A percentile compares a stretch with the other conserved stretches of the same genome.
Conservation (phyloP, 2,888 invertebrate species). For the Ceraclea dissimilis region DNA sequence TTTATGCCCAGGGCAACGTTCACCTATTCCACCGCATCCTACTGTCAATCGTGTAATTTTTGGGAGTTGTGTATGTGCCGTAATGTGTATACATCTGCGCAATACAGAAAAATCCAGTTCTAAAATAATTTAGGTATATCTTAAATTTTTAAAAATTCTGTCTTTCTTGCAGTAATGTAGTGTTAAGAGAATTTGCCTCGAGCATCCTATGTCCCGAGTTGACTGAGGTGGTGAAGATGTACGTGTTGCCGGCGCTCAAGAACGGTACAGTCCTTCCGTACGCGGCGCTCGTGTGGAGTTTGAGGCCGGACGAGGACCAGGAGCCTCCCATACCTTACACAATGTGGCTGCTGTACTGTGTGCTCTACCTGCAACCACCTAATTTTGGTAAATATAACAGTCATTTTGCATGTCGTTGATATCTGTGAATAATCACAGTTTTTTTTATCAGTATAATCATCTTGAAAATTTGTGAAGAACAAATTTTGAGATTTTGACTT, state of each 20-base stretch:
- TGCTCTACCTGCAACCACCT: constrained; percentile 58
- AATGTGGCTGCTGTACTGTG: constrained; percentile 60
- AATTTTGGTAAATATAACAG: constrained; percentile 53
- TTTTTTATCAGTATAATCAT: too few relatives aligned
- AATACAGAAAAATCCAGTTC: too few relatives aligned
- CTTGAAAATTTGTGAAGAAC: too few relatives aligned
- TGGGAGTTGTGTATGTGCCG: too few relatives aligned
- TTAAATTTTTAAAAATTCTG: not conserved
- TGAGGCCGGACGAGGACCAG: constrained; percentile 39
- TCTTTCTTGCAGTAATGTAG: constrained; percentile 34
- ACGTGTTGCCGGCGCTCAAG: constrained; percentile 62
- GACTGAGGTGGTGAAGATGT: constrained; percentile 60
- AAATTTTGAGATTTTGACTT: too few relatives aligned
- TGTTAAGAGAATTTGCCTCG: constrained; percentile 52
- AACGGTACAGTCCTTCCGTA: constrained; percentile 46
- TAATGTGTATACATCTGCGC: too few relatives aligned
- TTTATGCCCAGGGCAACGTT: too few relatives aligned
- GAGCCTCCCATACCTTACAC: constrained; percentile 47
- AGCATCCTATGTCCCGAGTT: constrained; percentile 61
- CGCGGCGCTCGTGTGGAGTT: constrained; percentile 40
- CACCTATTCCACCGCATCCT: too few relatives aligned
- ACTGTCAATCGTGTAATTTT: too few relatives aligned
- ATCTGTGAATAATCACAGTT: too few relatives aligned
- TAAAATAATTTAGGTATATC: not conserved
- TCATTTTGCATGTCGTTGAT: too few relatives aligned